Evolutionary conservation across 2,888 invertebrate species (phyloP), one percentile per base, ranked within the genome.

Genomic region (Pandemis cinnamomeana): DNA sequence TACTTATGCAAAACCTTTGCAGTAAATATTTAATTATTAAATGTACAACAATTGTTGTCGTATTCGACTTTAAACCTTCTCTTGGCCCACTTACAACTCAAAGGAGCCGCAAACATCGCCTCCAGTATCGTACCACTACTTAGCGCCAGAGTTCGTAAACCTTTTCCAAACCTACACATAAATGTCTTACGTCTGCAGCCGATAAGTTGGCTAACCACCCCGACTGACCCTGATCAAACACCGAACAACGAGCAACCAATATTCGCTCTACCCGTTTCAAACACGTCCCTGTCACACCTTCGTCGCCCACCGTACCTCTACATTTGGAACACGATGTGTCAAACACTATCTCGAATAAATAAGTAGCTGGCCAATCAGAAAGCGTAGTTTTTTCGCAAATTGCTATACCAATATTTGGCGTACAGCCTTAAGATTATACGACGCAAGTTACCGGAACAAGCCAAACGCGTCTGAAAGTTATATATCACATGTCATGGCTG

Each of bases 301-400:
- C 6, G 67, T 67, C 48, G 61, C 61, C 13, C 36, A 11, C 46
- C 60, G 71, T 60, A 71, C 61, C n/a, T 63, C 46, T 20, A 46
- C 8, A 63, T 71, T 42, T 53, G 42, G 42, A 15, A 13, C 11
- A 42, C 4, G 27, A 41, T 42, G 15, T 27, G 71, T n/a, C 27
- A 67, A 55, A 55, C 27, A 67, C 48, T 61, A 67, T 67, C 61
- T 42, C 60, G 51, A 6, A 46, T 42, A 71, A 42, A 71, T n/a
- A 53, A 7, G 2, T 11, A 42, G 15, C 20, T 2, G 13, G 51
- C 71, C 71, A 71, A 71, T 71, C 67, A 60, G 48, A 67, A 44
- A 15, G 42, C 53, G 44, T 27, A n/a, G 42, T 10, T 61, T 71
- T n/a, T 71, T 60, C 55, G 71, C 71, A 67, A 67, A 51, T 36